Evolutionary conservation across 2,797 vertebrate species (phyloP).

Genomic region (Xiphorhynchus erythropygius): DNA sequence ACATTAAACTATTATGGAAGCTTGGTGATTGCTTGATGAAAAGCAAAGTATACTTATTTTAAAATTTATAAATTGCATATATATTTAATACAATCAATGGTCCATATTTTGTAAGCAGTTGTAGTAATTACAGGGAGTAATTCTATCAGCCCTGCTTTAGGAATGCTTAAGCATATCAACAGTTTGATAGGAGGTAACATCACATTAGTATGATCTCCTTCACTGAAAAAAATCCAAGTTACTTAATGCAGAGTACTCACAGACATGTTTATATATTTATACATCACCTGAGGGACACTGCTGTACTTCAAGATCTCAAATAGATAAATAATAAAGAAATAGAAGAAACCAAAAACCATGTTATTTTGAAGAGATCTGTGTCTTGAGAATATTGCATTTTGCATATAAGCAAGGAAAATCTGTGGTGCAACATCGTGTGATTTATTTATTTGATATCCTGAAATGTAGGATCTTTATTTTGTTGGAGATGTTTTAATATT

Average conservation of each 20-base stretch:
- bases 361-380: not conserved
- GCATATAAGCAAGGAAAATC: not conserved
- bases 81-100: not conserved
- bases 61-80: not conserved
- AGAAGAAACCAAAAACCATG: not conserved
- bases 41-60: not conserved
- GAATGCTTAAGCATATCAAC: not conserved
- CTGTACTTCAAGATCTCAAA: not conserved
- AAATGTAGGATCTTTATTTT: not conserved
- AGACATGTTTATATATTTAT: not conserved
- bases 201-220: not conserved
- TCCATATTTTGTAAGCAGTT: not conserved
- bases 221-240: not conserved
- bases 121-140: not conserved
- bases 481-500: not conserved
- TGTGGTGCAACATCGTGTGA: not conserved
- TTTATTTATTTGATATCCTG: not conserved
- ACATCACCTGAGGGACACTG: accelerated
- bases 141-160: not conserved
- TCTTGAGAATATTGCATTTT: not conserved
- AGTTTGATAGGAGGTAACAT: not conserved
- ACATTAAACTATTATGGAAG: not conserved
- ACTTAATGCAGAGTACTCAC: not conserved
- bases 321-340: not conserved
- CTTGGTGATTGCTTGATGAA: not conserved